These are phyloP conservation scores for Phrynocephalus versicolor DNA, from an alignment of 2,113 vertebrate species.

Conservation along the genomic window DNA sequence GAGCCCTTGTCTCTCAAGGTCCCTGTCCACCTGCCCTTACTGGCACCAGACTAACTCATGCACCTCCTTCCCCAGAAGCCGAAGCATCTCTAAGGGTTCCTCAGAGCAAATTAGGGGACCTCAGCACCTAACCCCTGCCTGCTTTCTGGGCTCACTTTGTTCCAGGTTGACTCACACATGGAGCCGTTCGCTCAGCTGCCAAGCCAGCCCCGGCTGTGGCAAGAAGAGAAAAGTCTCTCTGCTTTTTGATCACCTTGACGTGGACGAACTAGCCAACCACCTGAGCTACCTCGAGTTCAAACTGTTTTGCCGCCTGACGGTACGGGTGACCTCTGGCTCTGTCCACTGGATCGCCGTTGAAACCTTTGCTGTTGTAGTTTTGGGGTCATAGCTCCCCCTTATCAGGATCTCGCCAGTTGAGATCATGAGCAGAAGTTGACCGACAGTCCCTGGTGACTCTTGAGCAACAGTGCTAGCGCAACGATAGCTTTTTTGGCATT, in stretches of 20 bases:
- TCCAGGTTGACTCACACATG: constrained; percentile 52
- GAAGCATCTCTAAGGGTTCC: not conserved
- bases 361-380: no score
- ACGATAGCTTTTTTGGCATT: no score
- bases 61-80: no score
- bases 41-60: not conserved
- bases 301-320: constrained; percentile 87
- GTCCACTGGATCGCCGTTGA: no score
- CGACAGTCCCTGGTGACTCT: no score
- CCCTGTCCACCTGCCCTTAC: no score
- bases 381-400: no score
- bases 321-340: constrained; percentile 48
- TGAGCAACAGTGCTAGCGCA: no score
- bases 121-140: not conserved
- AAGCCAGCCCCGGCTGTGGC: constrained; percentile 80
- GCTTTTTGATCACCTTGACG: constrained; percentile 91
- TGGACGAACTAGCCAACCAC: constrained; percentile 85
- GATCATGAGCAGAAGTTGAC: no score
- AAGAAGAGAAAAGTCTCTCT: constrained; percentile 94
- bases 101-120: not conserved
- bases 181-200: constrained; percentile 51
- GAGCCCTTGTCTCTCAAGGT: no score
- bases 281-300: constrained; percentile 91
- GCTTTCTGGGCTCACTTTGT: not conserved
- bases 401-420: no score